Evolutionary conservation across 1,140 invertebrate genomes (phyloP).

Genomic region (Amphibalanus amphitrite): DNA sequence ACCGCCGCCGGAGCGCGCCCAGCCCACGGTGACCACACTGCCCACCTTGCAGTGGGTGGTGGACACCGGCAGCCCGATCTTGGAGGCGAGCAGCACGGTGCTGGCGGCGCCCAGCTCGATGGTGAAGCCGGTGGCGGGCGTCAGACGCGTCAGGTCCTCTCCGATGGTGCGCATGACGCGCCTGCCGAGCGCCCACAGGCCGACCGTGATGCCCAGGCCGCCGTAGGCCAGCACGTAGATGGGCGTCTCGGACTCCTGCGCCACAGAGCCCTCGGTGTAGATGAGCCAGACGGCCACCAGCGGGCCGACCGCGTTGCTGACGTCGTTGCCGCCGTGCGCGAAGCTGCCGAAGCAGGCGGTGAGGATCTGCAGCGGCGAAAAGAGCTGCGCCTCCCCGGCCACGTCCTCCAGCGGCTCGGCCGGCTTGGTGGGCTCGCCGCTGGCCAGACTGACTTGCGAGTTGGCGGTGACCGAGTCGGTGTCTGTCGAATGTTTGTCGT

Average conservation of each 20-base stretch:
- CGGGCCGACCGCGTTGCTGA: conserved; percentile 95
- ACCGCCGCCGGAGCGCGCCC: conserved; percentile 40
- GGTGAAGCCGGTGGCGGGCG: conserved; percentile 84
- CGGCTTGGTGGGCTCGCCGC: conserved; percentile 11
- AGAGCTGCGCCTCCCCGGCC: conserved; percentile 51
- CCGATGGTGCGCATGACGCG: conserved; percentile 92
- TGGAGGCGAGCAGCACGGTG: conserved; percentile 88
- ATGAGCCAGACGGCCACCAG: conserved; percentile 86
- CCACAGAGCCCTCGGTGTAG: conserved; percentile 39
- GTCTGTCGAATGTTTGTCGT: no score
- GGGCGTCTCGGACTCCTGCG: conserved; percentile 69
- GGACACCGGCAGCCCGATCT: conserved; percentile 87
- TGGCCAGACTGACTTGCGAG: no score
- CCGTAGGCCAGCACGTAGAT: conserved; percentile 82
- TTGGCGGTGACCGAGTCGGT: no score
- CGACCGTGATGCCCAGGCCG: conserved; percentile 78
- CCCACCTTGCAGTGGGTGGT: conserved; percentile 99
- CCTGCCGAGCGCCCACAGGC: conserved; percentile 88
- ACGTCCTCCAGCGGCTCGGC: conserved; percentile 26
- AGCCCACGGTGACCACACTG: conserved; percentile 82
- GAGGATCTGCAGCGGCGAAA: conserved; percentile 86
- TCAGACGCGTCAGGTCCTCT: conserved; percentile 90
- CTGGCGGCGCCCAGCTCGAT: conserved; percentile 91
- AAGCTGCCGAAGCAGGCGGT: conserved; percentile 96
- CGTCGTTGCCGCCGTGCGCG: conserved; percentile 96